Base-by-base conservation (phyloP, 2,113 vertebrate species). In the Ictalurus punctatus region DNA sequence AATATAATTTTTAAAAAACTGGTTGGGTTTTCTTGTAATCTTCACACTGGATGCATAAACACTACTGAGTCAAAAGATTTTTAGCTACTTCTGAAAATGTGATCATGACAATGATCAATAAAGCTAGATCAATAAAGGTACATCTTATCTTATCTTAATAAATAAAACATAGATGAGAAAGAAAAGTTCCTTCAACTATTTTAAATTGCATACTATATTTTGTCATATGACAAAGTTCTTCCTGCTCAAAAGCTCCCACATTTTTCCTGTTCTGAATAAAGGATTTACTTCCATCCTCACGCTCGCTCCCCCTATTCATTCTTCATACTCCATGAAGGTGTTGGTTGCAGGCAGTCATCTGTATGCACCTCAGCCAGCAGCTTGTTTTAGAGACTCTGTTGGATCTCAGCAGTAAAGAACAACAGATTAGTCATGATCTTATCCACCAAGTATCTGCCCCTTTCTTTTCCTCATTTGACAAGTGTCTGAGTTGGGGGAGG, bases 341-440 rank as follows among this genome's bases (percentile, higher is more conserved):
- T 30, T 74, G 17, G 56, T 73, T 88, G 48, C 59, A 88, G 74
- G n/a, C 56, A 58, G 86, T 91, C 88, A 92, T 92, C 89, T 91
- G 86, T 91, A 92, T 92, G 89, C 92, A 44, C 56, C 69, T 76
- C 76, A 56, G 87, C 81, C 89, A 84, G 85, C 92, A 95, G 95
- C 94, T 94, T 96, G 94, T 96, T 96, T 95, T 92, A 94, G 94
- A 95, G 93, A 94, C 94, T 92, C 93, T 91, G 86, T 94, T 89
- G 93, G 94, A 95, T 94, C 94, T 95, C 93, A 90, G 76, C 86
- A 91, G 93, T 91, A 92, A 94, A 93, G 94, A 95, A 96, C 95
- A 94, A 94, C 94, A 95, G 95, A 96, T 96, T 96, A 96, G 94
- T 95, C 94, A 96, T 96, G 96, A 97, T 96, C 95, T 96, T 95